Evolutionary conservation across 1,140 invertebrate genomes (phyloP).

Genomic region (Chrysoperla carnea): DNA sequence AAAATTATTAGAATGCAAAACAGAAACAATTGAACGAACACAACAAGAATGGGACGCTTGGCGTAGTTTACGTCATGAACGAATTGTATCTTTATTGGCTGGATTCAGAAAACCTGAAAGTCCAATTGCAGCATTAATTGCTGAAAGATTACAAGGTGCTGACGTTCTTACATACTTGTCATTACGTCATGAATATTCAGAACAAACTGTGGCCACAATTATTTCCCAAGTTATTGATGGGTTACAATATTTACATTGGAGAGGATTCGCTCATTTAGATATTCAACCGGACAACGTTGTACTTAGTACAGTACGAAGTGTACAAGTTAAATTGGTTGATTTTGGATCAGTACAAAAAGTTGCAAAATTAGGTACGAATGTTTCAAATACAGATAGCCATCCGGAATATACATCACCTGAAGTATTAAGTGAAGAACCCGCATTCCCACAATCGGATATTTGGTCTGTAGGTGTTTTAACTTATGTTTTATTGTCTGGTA

Average conservation of each 20-base stretch:
- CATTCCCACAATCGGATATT: slow-evolving; percentile 81
- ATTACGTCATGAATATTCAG: slow-evolving; percentile 70
- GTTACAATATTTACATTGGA: slow-evolving; percentile 83
- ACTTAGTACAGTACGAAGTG: slow-evolving; percentile 68
- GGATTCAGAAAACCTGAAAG: slow-evolving; percentile 49
- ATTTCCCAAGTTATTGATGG: slow-evolving; percentile 72
- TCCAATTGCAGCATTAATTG: slow-evolving; percentile 49
- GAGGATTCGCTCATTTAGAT: slow-evolving; percentile 80
- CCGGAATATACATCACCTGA: slow-evolving; percentile 81
- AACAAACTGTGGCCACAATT: slow-evolving; percentile 74
- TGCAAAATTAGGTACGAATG: slow-evolving; percentile 54
- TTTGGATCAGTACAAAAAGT: slow-evolving; percentile 72
- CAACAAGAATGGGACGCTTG: slow-evolving; percentile 69
- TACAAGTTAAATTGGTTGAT: slow-evolving; percentile 84
- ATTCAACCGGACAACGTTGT: slow-evolving; percentile 95
- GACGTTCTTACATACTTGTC: slow-evolving; percentile 79
- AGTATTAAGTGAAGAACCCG: slow-evolving; percentile 68
- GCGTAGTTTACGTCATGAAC: slow-evolving; percentile 63
- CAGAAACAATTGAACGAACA: slow-evolving; percentile 43
- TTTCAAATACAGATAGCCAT: slow-evolving; percentile 41
- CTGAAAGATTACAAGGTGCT: slow-evolving; percentile 82
- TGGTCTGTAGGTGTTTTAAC: slow-evolving; percentile 89
- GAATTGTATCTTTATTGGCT: slow-evolving; percentile 54
- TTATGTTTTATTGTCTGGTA: slow-evolving; percentile 88
- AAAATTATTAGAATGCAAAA: slow-evolving; percentile 56